Percentiles rank a stretch among this genome's conserved stretches.
Evolutionary conservation across 1,140 invertebrate genomes (phyloP).

Genomic region (Pachyrhynchus sulphureomaculatus): DNA sequence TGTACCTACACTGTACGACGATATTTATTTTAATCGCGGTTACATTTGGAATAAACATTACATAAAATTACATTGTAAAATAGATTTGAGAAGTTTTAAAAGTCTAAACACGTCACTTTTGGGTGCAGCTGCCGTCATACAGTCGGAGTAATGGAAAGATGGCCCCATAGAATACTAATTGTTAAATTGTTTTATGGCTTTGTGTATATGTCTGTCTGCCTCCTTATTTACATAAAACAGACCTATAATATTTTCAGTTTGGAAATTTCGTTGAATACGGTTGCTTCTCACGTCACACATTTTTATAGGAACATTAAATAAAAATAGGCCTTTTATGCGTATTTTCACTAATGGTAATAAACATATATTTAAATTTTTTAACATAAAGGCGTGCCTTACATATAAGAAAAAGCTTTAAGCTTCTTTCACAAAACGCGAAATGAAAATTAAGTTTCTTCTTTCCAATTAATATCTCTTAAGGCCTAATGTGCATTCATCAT

Average conservation of each 20-base stretch:
- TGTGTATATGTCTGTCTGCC: slow-evolving; percentile 23
- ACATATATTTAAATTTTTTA: no score
- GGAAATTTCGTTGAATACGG: slow-evolving; percentile 18
- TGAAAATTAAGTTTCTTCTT: no score
- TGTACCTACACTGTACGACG: slow-evolving; percentile 15
- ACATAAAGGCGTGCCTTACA: no score
- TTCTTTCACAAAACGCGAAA: no score
- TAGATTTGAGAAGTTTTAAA: slow-evolving; percentile 30
- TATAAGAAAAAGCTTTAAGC: no score
- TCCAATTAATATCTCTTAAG: no score
- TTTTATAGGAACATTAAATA: neutral
- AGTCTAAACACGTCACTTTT: slow-evolving; percentile 33
- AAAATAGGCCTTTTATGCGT: no score
- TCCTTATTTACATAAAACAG: slow-evolving; percentile 30
- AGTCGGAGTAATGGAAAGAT: slow-evolving; percentile 35
- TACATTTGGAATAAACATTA: slow-evolving; percentile 35
- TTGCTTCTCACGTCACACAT: slow-evolving; percentile 1
- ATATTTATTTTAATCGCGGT: slow-evolving; percentile 24
- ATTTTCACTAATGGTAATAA: no score
- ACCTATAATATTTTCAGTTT: slow-evolving; percentile 25
- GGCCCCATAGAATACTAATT: slow-evolving; percentile 34
- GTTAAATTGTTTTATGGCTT: slow-evolving; percentile 33
- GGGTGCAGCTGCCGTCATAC: slow-evolving; percentile 36
- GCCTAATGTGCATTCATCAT: no score
- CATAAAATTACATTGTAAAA: slow-evolving; percentile 34